A percentile compares a stretch with the other conserved stretches of the same genome.
These are phyloP conservation scores for Cossypha polioptera DNA, from an alignment of 2,797 vertebrate genomes.

Conservation along the genomic window DNA sequence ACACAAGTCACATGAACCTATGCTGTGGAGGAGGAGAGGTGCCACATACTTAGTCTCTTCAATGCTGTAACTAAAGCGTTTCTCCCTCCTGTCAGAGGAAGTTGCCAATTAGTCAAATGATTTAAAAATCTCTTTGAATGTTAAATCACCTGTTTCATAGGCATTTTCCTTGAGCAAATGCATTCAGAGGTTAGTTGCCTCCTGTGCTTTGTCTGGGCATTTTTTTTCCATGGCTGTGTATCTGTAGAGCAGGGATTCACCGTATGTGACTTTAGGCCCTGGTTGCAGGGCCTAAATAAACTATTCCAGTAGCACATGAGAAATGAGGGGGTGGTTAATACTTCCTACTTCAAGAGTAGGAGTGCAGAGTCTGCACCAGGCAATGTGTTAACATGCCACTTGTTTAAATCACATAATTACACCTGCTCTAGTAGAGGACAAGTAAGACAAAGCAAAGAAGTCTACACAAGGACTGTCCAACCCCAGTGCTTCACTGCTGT, in stretches of 20 bases:
- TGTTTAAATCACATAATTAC: neutral
- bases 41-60: neutral
- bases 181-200: neutral
- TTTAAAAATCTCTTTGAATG: neutral
- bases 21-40: neutral
- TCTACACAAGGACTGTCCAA: neutral
- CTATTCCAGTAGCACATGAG: neutral
- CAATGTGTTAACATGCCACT: neutral
- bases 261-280: neutral
- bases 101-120: conserved; percentile 7
- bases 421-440: neutral
- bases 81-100: neutral
- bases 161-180: neutral
- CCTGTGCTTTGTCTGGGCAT: neutral
- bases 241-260: neutral
- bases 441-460: neutral
- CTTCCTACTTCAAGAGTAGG: neutral
- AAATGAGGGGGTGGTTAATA: neutral
- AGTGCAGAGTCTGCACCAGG: neutral
- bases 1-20: neutral
- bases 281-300: neutral
- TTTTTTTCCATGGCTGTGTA: neutral
- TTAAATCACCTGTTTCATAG: neutral
- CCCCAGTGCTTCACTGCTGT: neutral
- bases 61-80: neutral